Percentiles rank a stretch among this genome's conserved stretches.
Conservation (phyloP, 2,888 invertebrate species). For the Trichogramma evanescens region DNA sequence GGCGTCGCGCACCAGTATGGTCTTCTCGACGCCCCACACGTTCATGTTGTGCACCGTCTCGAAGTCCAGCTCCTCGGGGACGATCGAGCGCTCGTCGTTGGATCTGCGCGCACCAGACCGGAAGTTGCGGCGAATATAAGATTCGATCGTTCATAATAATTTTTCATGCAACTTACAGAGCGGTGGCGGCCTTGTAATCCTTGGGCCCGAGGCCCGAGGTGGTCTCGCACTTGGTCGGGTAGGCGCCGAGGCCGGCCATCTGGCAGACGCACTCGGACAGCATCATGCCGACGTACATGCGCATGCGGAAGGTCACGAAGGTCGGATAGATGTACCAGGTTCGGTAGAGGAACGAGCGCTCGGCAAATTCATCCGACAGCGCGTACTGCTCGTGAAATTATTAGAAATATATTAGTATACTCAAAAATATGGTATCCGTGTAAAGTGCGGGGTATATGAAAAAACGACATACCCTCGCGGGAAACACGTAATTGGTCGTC, state of each 20-base stretch:
- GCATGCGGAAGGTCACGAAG: constrained; percentile 81
- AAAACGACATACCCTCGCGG: constrained; percentile 57
- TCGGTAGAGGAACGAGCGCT: constrained; percentile 67
- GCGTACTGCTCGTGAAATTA: constrained; percentile 64
- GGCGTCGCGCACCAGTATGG: constrained; percentile 74
- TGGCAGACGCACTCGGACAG: constrained; percentile 91
- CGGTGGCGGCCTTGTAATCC: constrained; percentile 57
- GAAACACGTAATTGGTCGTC: constrained; percentile 61
- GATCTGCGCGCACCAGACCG: constrained; percentile 30
- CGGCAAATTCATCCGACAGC: constrained; percentile 67
- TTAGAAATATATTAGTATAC: background rate
- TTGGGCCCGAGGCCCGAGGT: constrained; percentile 78
- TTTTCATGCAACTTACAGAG: constrained; percentile 48
- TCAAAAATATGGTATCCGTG: background rate
- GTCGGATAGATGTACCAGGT: constrained; percentile 79
- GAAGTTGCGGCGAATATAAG: constrained; percentile 22
- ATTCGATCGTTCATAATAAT: background rate
- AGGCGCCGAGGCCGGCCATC: constrained; percentile 84
- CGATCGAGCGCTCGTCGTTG: constrained; percentile 47
- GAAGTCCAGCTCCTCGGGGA: constrained; percentile 58
- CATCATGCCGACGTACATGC: constrained; percentile 85
- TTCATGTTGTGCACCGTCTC: constrained; percentile 79
- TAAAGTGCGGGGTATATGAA: background rate
- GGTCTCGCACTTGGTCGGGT: constrained; percentile 69
- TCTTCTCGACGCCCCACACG: constrained; percentile 73